A percentile compares a stretch with the other conserved stretches of the same genome.
phyloP scores from a whole-genome alignment of 30 jellyfish, hydroid and myxozoan genomes.

The Cassiopea andromeda region DNA sequence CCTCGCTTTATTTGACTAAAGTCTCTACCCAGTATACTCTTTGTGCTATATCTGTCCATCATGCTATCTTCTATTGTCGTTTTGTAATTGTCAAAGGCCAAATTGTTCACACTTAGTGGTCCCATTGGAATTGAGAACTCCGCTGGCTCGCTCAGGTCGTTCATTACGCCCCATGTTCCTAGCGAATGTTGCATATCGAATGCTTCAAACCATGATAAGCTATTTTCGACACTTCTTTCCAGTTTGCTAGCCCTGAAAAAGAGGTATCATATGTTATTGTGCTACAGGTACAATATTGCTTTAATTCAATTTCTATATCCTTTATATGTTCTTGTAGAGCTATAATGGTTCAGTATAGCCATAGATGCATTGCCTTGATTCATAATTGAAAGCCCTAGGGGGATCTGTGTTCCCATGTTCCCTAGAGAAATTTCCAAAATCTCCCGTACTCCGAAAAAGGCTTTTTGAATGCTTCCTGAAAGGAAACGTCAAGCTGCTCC shows the following conservation, averaged over 20 bases:
- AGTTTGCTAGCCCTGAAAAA: conserved; percentile 38
- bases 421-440: too few relatives aligned
- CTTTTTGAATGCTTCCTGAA: too few relatives aligned
- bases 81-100: conserved; percentile 55
- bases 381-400: too few relatives aligned
- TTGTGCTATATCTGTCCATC: conserved; percentile 54
- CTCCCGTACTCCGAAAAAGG: too few relatives aligned
- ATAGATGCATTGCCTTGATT: too few relatives aligned
- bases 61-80: conserved; percentile 50
- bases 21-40: conserved; percentile 10
- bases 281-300: not conserved
- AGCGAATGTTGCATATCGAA: conserved; percentile 65
- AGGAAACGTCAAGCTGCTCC: too few relatives aligned
- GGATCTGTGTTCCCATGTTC: too few relatives aligned
- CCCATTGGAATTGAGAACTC: conserved; percentile 79
- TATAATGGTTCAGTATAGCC: too few relatives aligned
- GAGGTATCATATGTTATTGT: not conserved
- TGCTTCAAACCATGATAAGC: conserved; percentile 68
- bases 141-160: conserved; percentile 63
- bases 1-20: conserved; percentile 33
- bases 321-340: too few relatives aligned
- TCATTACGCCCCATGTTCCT: conserved; percentile 40
- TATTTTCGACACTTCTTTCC: conserved; percentile 41
- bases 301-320: too few relatives aligned
- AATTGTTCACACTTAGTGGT: conserved; percentile 56